Conservation (phyloP, 2,113 vertebrate species). For the Albula glossodonta region DNA sequence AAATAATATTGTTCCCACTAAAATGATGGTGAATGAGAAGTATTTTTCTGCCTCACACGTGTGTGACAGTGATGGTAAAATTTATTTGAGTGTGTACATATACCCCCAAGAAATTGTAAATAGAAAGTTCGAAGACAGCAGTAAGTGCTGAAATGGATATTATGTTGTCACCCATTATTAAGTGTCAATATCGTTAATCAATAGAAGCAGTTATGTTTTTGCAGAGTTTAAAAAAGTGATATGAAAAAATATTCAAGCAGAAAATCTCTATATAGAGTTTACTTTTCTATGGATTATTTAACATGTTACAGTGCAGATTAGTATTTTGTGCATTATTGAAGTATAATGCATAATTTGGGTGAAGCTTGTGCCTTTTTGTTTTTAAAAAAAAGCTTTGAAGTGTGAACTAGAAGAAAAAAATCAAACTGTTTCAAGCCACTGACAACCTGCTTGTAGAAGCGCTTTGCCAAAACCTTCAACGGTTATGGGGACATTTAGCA, state of each 20-base stretch:
- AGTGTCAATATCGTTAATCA: conserved; percentile 73
- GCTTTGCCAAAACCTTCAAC: neutral
- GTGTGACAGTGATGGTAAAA: conserved; percentile 54
- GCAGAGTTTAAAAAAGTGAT: conserved; percentile 73
- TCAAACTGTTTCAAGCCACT: neutral
- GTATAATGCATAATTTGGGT: conserved; percentile 42
- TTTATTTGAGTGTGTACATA: conserved; percentile 63
- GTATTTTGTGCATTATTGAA: conserved; percentile 37
- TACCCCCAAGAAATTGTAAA: conserved; percentile 70
- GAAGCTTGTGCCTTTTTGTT: conserved; percentile 54
- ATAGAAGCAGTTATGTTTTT: conserved; percentile 72
- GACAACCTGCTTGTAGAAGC: neutral
- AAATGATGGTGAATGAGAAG: conserved; percentile 7
- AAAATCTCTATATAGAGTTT: conserved; percentile 57
- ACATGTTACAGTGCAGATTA: conserved; percentile 26
- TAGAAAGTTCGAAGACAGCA: conserved; percentile 73
- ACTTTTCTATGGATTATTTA: conserved; percentile 39
- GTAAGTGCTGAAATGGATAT: conserved; percentile 67
- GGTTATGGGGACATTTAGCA: neutral
- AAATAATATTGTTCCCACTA: neutral
- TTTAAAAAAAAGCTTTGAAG: conserved; percentile 31
- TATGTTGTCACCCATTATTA: conserved; percentile 69
- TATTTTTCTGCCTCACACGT: conserved; percentile 56
- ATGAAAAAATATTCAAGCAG: conserved; percentile 73
- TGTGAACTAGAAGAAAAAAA: conserved; percentile 19